Evolutionary conservation across 2,888 invertebrate genomes (phyloP).

Genomic region (Coelinius sp.): DNA sequence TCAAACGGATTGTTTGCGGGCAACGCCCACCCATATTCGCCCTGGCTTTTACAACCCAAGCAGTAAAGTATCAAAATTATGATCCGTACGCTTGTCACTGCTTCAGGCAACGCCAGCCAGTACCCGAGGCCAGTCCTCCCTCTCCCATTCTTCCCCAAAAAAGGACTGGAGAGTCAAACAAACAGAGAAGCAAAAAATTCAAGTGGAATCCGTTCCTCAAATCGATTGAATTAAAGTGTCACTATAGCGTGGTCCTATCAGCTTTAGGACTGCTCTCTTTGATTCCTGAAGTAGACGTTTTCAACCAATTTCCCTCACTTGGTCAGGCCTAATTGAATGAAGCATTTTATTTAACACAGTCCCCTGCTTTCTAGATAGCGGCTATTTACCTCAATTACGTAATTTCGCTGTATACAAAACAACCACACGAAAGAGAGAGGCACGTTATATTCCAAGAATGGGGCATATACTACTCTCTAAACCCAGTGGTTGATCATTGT

Average conservation of each 20-base stretch:
- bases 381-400: slow-evolving; percentile 67
- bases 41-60: slow-evolving; percentile 63
- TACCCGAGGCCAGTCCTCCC: neutral
- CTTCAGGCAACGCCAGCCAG: slow-evolving; percentile 57
- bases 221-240: slow-evolving; percentile 36
- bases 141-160: neutral
- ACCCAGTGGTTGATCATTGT: slow-evolving; percentile 43
- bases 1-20: slow-evolving; percentile 68
- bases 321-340: slow-evolving; percentile 59
- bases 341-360: slow-evolving; percentile 67
- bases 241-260: slow-evolving; percentile 32
- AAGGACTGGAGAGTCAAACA: neutral
- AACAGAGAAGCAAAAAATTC: neutral
- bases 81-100: slow-evolving; percentile 66
- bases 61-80: slow-evolving; percentile 68
- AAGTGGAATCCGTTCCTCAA: neutral
- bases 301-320: slow-evolving; percentile 41
- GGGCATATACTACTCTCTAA: slow-evolving; percentile 36
- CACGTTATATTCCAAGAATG: slow-evolving; percentile 18
- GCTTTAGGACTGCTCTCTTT: slow-evolving; percentile 20
- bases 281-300: slow-evolving; percentile 8
- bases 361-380: slow-evolving; percentile 64
- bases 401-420: slow-evolving; percentile 62
- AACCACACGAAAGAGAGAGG: slow-evolving; percentile 48
- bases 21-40: slow-evolving; percentile 66